Evolutionary conservation across 2,797 vertebrate genomes (phyloP).

Genomic region (Bufotes viridis): DNA sequence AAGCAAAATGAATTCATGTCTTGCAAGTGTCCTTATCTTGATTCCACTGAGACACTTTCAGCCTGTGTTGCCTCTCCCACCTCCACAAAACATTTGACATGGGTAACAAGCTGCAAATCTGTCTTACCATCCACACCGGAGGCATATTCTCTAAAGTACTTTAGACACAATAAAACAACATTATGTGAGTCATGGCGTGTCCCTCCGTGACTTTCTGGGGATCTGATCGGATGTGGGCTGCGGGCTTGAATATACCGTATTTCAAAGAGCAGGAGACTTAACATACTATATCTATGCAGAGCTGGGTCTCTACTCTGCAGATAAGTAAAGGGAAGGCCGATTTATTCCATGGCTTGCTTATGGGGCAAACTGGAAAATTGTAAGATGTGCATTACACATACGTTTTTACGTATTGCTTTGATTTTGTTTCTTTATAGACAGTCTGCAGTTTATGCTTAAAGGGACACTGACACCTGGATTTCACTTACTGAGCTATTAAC

Average conservation of each 20-base stretch:
- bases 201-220: neutral
- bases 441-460: too few relatives aligned
- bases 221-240: neutral
- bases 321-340: neutral
- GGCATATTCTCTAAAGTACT: neutral
- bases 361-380: neutral
- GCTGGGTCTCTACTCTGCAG: neutral
- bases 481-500: too few relatives aligned
- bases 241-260: neutral
- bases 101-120: neutral
- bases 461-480: too few relatives aligned
- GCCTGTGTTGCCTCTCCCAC: neutral
- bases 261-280: neutral
- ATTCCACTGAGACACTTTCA: neutral
- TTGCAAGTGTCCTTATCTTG: constrained; percentile 29
- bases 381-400: neutral
- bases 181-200: neutral
- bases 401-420: neutral
- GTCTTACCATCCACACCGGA: neutral
- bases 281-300: neutral
- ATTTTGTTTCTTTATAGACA: too few relatives aligned
- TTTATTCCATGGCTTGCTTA: neutral
- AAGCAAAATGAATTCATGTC: constrained; percentile 28
- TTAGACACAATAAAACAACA: neutral
- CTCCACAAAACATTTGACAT: neutral